Percentiles rank a stretch among this genome's conserved stretches.
Conservation (phyloP, 2,797 vertebrate species). For the Bovichtus variegatus region DNA sequence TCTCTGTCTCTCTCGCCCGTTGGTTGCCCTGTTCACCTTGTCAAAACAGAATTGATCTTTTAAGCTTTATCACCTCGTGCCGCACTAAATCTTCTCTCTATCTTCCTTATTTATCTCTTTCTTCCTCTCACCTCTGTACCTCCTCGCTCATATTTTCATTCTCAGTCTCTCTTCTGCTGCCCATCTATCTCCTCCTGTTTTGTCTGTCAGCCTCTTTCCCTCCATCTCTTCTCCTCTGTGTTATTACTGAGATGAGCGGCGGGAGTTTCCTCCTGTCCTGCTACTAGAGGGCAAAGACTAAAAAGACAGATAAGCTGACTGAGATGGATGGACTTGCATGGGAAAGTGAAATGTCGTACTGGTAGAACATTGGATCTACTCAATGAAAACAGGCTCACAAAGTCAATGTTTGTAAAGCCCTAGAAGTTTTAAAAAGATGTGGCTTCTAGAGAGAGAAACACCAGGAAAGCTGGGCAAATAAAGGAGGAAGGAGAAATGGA, state of each 20-base stretch:
- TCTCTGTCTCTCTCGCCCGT: not conserved
- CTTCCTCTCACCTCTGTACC: not conserved
- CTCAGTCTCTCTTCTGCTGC: not conserved
- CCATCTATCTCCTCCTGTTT: not conserved
- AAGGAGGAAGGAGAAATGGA: not conserved
- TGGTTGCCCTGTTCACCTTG: not conserved
- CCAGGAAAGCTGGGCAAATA: too few species aligned
- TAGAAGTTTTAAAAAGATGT: not conserved
- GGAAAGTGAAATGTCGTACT: not conserved
- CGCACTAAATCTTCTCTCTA: slow-evolving; percentile 3
- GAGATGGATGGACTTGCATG: not conserved
- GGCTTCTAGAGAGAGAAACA: too few species aligned
- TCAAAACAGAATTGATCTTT: slow-evolving; percentile 10
- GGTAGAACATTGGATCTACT: not conserved
- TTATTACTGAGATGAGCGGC: slow-evolving; percentile 18
- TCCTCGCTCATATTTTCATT: not conserved
- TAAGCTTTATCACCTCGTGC: not conserved
- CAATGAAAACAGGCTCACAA: not conserved
- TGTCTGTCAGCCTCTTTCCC: not conserved
- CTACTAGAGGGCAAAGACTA: not conserved
- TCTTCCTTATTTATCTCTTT: not conserved
- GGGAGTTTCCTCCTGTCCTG: slow-evolving; percentile 55
- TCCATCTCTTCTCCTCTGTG: not conserved
- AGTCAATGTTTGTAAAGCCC: not conserved
- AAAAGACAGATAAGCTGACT: not conserved